Evolutionary conservation across 2,888 invertebrate genomes (phyloP), one percentile per base, ranked within the genome.

Genomic region (Eudasyphora cyanicolor): DNA sequence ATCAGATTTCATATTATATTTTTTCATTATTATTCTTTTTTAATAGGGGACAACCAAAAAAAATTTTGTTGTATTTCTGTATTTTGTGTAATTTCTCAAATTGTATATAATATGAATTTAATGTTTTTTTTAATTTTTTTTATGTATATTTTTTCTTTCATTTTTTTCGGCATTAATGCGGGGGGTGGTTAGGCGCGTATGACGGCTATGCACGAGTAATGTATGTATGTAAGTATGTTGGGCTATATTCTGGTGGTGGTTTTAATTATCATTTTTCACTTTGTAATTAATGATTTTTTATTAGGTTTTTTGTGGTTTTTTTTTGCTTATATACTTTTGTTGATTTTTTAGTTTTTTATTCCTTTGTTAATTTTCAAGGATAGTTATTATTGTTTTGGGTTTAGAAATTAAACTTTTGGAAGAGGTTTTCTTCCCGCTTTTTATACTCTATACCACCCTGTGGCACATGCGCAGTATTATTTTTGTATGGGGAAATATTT

Each of bases 361-460:
- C 32, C 24, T 49, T 76, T 60, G 29, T 8, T 29, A 69, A 21
- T 76, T 67, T 69, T n/a, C n/a, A 45, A 57, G 60, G 70, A 70
- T 62, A 64, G 12, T 62, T 78, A 80, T 84, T 84, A 84, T 84
- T 84, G 84, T 81, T 81, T 75, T 71, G 78, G 57, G 75, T 78
- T 75, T 42, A 14, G 80, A 78, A 81, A 81, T 84, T 80, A 84
- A 84, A 84, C 84, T 81, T 78, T 78, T 75, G 73, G 42, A 81
- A 76, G 71, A 78, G 49, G 71, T 32, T 62, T 64, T 76, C 21
- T 4, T 64, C 51, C 62, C 71, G 1, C 51, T 17, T 42, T 42
- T 5, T 19, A 5, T 7, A 7, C 10, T 35, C 35, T 35, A 35
- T 35, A 35, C 35, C 5, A 5, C n/a, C n/a, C n/a, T n/a, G n/a